Base-by-base conservation (phyloP, 2,888 invertebrate species). In the Drosophila lutescens region DNA sequence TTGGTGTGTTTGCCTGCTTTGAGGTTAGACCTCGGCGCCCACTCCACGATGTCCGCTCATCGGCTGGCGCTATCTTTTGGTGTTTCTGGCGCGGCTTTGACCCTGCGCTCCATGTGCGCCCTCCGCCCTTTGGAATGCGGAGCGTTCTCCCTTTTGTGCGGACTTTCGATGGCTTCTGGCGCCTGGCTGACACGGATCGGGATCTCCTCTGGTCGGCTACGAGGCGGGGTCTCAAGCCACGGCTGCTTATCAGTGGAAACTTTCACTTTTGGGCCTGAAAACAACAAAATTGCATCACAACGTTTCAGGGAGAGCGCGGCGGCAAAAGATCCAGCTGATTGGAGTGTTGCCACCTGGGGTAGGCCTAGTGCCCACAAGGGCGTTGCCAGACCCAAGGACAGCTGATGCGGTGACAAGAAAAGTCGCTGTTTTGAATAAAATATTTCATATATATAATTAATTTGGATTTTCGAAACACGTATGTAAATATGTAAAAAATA, bases 211-310 rank as follows among this genome's bases (percentile, higher is more conserved):
- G 50, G 50, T 44, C 51, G 34, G 54, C 40, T 53, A 56, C 50
- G 38, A 26, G 17, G 41, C 49, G 47, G 20, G 62, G 55, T 23
- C 60, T 53, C 44, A 54, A 20, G 60, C 61, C 40, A n/a, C 41
- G 17, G 30, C 20, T 40, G 56, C 40, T 68, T 67, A 51, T 65
- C 55, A 54, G 61, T 72, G 36, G 41, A 66, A 55, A 86, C 87
- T 83, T 88, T 88, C 83, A 86, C 88, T 86, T 86, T 80, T 66
- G 58, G 43, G 26, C 58, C 59, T 71, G 71, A 77, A 79, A 77
- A 86, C 50, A 71, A 71, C 74, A 71, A 71, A 79, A 88, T 83
- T 88, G 89, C 83, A 83, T 88, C 89, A 83, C 85, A 86, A 50
- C 34, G 62, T 46, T 55, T 67, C 36, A 40, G 63, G 74, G 74